Percentiles rank a stretch among this genome's conserved stretches.
These are phyloP conservation scores for Drosophila infuscata DNA, from an alignment of 2,888 invertebrate genomes.

Conservation along the genomic window DNA sequence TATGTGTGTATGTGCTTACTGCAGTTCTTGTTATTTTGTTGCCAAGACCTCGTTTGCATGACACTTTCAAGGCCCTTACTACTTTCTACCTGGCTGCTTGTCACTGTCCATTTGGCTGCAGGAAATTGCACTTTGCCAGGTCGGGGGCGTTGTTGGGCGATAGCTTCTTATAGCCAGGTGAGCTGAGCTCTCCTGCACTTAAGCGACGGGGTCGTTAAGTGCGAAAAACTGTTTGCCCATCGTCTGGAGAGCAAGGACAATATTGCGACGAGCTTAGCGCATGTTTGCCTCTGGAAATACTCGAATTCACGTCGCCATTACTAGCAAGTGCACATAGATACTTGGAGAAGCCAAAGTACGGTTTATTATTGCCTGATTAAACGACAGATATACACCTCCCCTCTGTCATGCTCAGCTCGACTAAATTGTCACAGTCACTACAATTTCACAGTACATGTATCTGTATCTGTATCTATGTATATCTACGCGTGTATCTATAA, in stretches of 20 bases:
- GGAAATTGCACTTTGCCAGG: slow-evolving; percentile 71
- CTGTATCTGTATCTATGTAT: slow-evolving; percentile 14
- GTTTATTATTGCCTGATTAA: slow-evolving; percentile 70
- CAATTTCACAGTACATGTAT: slow-evolving; percentile 1
- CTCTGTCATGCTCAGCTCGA: not conserved
- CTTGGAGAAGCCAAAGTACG: slow-evolving; percentile 27
- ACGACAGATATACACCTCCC: slow-evolving; percentile 12
- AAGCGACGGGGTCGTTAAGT: slow-evolving; percentile 60
- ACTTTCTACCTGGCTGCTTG: slow-evolving; percentile 14
- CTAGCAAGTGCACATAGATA: slow-evolving; percentile 31
- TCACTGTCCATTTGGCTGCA: slow-evolving; percentile 69
- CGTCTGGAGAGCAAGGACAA: slow-evolving; percentile 42
- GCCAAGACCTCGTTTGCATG: slow-evolving; percentile 57
- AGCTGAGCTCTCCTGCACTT: slow-evolving; percentile 32
- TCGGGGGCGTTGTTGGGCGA: not conserved
- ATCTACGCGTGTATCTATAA: slow-evolving; percentile 1
- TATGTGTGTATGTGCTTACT: slow-evolving; percentile 38
- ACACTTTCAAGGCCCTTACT: slow-evolving; percentile 34
- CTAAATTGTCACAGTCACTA: not conserved
- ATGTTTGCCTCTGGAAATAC: slow-evolving; percentile 10
- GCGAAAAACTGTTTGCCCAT: slow-evolving; percentile 68
- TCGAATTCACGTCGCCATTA: slow-evolving; percentile 50
- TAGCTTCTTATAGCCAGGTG: slow-evolving; percentile 39
- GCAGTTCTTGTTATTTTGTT: slow-evolving; percentile 16
- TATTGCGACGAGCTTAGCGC: slow-evolving; percentile 50